Conservation (phyloP, 2,888 invertebrate genomes). For the Saturnia pavonia region DNA sequence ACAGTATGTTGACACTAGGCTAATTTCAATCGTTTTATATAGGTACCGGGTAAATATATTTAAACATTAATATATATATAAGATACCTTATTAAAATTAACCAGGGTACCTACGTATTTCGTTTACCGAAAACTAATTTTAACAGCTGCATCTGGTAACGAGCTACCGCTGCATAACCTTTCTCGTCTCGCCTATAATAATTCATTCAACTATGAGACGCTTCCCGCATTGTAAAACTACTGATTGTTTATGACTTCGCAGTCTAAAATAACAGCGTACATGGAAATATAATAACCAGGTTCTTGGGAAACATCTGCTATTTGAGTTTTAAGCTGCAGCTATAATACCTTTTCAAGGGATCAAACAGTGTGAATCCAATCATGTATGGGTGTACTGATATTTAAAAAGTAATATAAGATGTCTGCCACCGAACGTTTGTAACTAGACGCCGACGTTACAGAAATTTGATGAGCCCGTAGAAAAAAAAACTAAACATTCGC, state of each 20-base stretch:
- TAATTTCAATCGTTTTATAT: neutral
- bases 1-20: neutral
- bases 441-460: too few species aligned
- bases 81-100: neutral
- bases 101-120: neutral
- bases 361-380: too few species aligned
- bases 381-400: too few species aligned
- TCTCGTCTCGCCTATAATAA: constrained; percentile 34
- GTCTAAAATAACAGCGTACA: neutral
- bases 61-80: too few species aligned
- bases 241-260: constrained; percentile 2
- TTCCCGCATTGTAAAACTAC: constrained; percentile 18
- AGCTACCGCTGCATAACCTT: constrained; percentile 41
- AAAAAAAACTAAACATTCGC: too few species aligned
- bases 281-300: neutral
- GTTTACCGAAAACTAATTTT: neutral
- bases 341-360: too few species aligned
- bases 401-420: too few species aligned
- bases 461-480: too few species aligned
- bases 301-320: neutral
- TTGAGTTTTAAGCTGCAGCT: neutral
- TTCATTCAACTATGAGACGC: constrained; percentile 42
- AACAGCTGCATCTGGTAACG: constrained; percentile 42
- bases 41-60: too few species aligned
- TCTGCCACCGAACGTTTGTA: too few species aligned